phyloP scores from a whole-genome alignment of 2,113 vertebrate species.

The Chascanopsetta lugubris region DNA sequence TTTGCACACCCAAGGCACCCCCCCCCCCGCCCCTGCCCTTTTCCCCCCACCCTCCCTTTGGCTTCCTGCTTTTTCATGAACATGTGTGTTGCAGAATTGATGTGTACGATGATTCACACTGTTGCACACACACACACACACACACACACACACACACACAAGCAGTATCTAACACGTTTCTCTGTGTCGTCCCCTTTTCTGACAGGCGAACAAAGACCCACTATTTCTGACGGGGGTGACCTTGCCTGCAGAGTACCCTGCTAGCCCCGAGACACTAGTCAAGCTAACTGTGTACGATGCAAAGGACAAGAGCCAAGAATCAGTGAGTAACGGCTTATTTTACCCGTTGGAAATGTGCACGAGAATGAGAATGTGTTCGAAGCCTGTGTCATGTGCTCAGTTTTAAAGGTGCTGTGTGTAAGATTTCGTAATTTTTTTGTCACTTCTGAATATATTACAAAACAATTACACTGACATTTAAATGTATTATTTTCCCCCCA shows the following conservation, averaged over 20 bases:
- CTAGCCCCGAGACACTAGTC: constrained; percentile 91
- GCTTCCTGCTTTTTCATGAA: constrained; percentile 29
- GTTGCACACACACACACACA: neutral
- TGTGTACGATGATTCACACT: constrained; percentile 5
- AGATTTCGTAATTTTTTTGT: too few species aligned
- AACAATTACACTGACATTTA: too few species aligned
- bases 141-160: neutral
- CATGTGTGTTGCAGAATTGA: constrained; percentile 31
- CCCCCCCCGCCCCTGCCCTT: neutral
- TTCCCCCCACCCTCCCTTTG: constrained; percentile 16
- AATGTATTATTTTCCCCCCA: too few species aligned
- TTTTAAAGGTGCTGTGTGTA: too few species aligned
- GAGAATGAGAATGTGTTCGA: constrained; percentile 35
- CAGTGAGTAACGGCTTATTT: constrained; percentile 83
- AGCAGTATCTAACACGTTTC: constrained; percentile 15
- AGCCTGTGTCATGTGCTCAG: constrained; percentile 24
- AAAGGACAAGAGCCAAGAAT: constrained; percentile 92
- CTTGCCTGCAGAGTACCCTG: constrained; percentile 91
- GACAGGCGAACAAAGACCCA: constrained; percentile 95
- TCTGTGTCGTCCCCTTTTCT: constrained; percentile 67
- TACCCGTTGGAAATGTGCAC: constrained; percentile 2
- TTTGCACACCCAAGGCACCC: constrained; percentile 42
- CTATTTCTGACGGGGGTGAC: constrained; percentile 95
- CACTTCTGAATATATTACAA: too few species aligned
- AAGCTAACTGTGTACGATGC: constrained; percentile 96